Evolutionary conservation across 2,888 invertebrate genomes (phyloP), one percentile per base, ranked within the genome.

Genomic region (Andrena bucephala): DNA sequence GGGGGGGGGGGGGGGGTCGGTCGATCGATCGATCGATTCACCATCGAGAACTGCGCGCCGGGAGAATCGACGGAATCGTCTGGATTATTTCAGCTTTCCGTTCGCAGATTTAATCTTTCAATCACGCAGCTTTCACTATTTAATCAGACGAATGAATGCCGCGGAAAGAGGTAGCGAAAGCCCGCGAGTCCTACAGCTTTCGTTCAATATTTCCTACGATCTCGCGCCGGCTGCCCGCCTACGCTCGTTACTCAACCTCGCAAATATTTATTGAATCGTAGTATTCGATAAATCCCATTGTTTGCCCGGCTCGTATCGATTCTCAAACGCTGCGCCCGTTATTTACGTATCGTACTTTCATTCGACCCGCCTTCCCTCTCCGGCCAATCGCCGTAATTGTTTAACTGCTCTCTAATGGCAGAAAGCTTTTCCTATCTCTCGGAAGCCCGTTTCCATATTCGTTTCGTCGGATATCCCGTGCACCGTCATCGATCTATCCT

Each of bases 21-120:
- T 57, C 16, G 42, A 48, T 70, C 54, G 57, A 60, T 59, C 70
- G 59, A 59, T 70, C 54, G 36, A 36, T 36, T n/a, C 54, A 24
- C 33, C 66, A n/a, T 29, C 66, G 66, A 31, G 48, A 48, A 48
- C 33, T 63, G 24, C 65, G 73, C 2, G 24, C 24, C 31, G 33
- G 3, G 48, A 29, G 42, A 42, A 42, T 42, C 42, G 13, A 42
- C 42, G 20, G 20, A 20, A 20, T 52, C 52, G 29, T 48, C 31
- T 48, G 29, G 57, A 73, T 73, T 52, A 20, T 52, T 52, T 2
- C 52, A 20, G 20, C 52, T n/a, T 42, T 4, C 42, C 1, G 42
- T 42, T 42, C 42, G 42, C 16, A 16, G 42, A 42, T 42, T 16
- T 42, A 16, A 42, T 16, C 42, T 16, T 42, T 42, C 42, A 42